Evolutionary conservation across 2,888 invertebrate species (phyloP).

Genomic region (Strigamia crassipes): DNA sequence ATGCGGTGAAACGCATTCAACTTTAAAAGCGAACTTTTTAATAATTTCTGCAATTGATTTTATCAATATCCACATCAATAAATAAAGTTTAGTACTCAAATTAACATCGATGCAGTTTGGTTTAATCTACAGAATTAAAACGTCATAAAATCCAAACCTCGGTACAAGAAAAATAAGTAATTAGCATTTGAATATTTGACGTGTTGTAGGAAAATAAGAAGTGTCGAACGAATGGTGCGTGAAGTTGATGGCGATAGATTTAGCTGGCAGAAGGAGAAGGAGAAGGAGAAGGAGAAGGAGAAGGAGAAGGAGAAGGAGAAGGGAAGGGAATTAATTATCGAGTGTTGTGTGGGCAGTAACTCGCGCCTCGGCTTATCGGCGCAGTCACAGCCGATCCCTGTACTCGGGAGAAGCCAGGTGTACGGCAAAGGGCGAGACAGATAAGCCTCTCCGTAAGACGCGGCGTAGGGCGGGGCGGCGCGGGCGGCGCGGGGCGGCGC

Average conservation of each 20-base stretch:
- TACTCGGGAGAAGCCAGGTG: neutral
- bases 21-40: too few species aligned
- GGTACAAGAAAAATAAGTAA: neutral
- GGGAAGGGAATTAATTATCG: constrained; percentile 37
- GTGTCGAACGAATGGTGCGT: neutral
- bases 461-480: too few species aligned
- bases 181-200: neutral
- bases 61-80: too few species aligned
- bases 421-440: constrained; percentile 4
- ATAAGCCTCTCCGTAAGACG: constrained; percentile 18
- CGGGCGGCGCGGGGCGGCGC: too few species aligned
- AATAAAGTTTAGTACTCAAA: too few species aligned
- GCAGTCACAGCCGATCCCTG: neutral
- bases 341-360: constrained; percentile 1
- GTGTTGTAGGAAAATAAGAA: neutral
- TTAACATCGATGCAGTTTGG: too few species aligned
- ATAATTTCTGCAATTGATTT: too few species aligned
- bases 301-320: too few species aligned
- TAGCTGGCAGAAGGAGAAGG: neutral
- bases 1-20: too few species aligned
- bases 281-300: too few species aligned
- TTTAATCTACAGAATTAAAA: too few species aligned
- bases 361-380: neutral
- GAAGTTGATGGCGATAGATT: constrained; percentile 18
- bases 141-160: too few species aligned